Conservation (phyloP, 2,797 vertebrate species). For the Triplophysa bombifrons region DNA sequence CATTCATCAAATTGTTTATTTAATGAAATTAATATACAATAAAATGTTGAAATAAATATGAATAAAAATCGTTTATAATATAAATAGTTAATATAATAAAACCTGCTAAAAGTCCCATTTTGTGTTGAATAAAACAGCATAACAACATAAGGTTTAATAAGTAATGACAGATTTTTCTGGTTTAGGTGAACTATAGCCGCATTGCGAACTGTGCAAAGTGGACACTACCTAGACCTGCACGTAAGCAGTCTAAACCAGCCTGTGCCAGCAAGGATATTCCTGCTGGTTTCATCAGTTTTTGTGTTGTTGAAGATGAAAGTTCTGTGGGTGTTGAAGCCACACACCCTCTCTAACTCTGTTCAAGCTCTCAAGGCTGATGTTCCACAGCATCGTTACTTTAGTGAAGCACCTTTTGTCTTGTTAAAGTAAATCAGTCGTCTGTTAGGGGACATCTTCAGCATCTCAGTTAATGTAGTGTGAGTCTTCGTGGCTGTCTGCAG, state of each 20-base stretch:
- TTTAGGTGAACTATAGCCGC: not conserved
- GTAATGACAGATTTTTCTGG: not conserved
- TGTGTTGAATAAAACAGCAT: too few species aligned
- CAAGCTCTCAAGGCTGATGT: conserved; percentile 30
- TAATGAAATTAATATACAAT: too few species aligned
- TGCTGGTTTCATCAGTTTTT: not conserved
- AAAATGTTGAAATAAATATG: too few species aligned
- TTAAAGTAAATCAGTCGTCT: conserved; percentile 18
- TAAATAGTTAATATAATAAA: too few species aligned
- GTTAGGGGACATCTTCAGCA: conserved; percentile 15
- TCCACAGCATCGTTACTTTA: conserved; percentile 9
- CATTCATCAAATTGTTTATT: too few species aligned
- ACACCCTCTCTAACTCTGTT: conserved; percentile 15
- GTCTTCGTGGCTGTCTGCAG: conserved; percentile 22
- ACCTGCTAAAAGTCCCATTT: too few species aligned
- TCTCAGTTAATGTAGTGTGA: conserved; percentile 44
- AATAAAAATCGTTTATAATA: too few species aligned
- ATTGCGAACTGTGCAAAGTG: not conserved
- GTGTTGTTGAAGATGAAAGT: not conserved
- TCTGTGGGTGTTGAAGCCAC: conserved; percentile 5
- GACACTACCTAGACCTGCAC: not conserved
- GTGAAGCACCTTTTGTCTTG: conserved; percentile 22
- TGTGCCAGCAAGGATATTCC: not conserved
- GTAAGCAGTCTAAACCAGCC: not conserved
- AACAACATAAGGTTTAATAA: not conserved